Base-by-base conservation (phyloP, 2,113 vertebrate genomes). In the Petromus typicus region DNA sequence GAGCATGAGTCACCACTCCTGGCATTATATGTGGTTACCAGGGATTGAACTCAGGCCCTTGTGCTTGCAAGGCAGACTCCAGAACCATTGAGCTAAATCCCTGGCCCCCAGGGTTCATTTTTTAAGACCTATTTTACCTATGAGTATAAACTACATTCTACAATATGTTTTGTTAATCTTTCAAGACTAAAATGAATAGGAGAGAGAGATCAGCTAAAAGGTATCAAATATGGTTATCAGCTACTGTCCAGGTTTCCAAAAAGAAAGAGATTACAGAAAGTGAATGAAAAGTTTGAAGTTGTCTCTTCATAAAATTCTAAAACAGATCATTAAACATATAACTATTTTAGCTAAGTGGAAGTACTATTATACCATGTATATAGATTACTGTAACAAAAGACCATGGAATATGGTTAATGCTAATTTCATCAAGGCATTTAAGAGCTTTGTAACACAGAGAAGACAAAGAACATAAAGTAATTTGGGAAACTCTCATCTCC, bases 291-390 rank as follows among this genome's bases (percentile, higher is more conserved):
- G 25, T 82, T 18, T 92, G 4, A 95, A 69, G 64, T 85, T 30
- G 73, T 82, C 90, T 37, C 30, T 73, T 81, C 71, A 69, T 57
- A 92, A 95, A 45, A 92, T 80, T 88, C 54, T 79, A 87, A 25
- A 95, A n/a, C n/a, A 73, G 34, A 78, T 75, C 59, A 57, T 51
- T 80, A 18, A 81, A 18, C 45, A 78, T 16, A 79, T 83, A 87
- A 90, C 18, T 73, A 45, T 75, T 79, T 67, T 87, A 93, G 30
- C 64, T 86, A 85, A 51, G 32, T 45, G 16, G 13, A 67, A 79
- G 82, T 86, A 69, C 79, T n/a, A n/a, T n/a, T 80, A 37, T 81
- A n/a, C 27, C 37, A n/a, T 76, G 56, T n/a, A 56, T 71, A 71
- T n/a, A 78, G 27, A 63, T 75, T 80, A 37, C 45, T 59, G 30